Evolutionary conservation across 2,797 vertebrate genomes (phyloP), one percentile per base, ranked within the genome.

Genomic region (Scleropages formosus): DNA sequence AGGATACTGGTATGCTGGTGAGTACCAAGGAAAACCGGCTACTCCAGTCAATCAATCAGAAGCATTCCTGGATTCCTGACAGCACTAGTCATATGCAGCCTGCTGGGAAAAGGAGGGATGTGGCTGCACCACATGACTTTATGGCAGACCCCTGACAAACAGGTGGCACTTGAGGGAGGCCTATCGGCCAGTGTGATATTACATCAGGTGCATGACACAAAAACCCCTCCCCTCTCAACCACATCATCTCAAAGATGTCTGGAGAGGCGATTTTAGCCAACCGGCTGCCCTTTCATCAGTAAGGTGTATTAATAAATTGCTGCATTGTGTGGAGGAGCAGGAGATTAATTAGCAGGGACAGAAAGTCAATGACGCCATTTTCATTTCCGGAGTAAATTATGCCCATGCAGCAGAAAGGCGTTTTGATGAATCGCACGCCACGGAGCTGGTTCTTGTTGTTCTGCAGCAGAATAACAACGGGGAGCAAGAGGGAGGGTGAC

Each of bases 351-450:
- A 72, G 81, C 59, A n/a, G 75, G 62, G 82, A 76, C 66, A 81
- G 81, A 85, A 87, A 89, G 85, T 79, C 82, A 83, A 87, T 82
- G 80, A 58, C 75, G 74, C 78, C 60, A 18, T 84, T 89, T 87
- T 88, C 80, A 85, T 81, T 82, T 86, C 82, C 58, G 47, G 79
- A 59, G 77, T 3, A 75, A 84, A 85, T 78, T 77, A 76, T 78
- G 51, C 80, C 87, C 84, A 77, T 77, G 78, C 74, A 81, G 82
- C 79, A 79, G 65, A 81, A 82, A 64, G 63, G 49, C 76, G 18
- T 53, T 44, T 53, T 75, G 77, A 85, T 8, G 71, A 82, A 85
- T 15, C 74, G 66, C 20, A 24, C 79, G 72, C 15, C 4, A 75
- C 53, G 51, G 59, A 78, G 75, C 75, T 78, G 72, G 79, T 68